A percentile compares a stretch with the other conserved stretches of the same genome.
These are phyloP conservation scores for Tadarida brasiliensis DNA, from an alignment of 2,797 vertebrate species.

Conservation along the genomic window DNA sequence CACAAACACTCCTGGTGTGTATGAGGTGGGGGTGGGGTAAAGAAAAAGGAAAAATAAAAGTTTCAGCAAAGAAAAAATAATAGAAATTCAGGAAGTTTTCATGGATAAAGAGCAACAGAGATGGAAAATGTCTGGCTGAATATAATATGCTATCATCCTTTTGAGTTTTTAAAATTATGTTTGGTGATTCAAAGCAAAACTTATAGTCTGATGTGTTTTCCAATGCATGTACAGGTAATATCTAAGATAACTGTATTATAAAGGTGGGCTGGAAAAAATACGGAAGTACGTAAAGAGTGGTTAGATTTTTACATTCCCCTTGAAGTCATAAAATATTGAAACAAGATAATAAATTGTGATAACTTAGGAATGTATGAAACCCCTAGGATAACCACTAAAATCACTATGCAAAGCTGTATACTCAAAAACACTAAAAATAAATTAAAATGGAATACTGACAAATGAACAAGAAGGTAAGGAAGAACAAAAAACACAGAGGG, in stretches of 20 bases:
- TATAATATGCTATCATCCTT: neutral
- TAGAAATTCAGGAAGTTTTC: neutral
- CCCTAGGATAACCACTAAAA: neutral
- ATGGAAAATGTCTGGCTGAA: neutral
- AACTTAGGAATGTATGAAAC: neutral
- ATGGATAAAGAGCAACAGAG: neutral
- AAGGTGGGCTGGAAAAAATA: too few relatives aligned
- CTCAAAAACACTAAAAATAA: constrained; percentile 11
- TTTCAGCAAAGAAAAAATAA: neutral
- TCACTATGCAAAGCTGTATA: neutral
- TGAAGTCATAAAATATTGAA: neutral
- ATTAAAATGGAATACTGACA: neutral
- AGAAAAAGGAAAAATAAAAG: neutral
- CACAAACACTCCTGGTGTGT: neutral
- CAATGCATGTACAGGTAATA: neutral
- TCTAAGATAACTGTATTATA: neutral
- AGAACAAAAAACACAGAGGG: neutral
- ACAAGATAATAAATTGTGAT: neutral
- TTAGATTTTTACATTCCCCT: neutral
- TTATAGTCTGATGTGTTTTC: neutral
- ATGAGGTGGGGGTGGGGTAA: neutral
- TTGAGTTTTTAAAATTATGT: neutral
- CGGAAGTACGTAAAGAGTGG: neutral
- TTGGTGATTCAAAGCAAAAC: constrained; percentile 22
- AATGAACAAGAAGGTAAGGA: neutral